phyloP scores from a whole-genome alignment of 2,113 vertebrate species.

The Misgurnus anguillicaudatus region DNA sequence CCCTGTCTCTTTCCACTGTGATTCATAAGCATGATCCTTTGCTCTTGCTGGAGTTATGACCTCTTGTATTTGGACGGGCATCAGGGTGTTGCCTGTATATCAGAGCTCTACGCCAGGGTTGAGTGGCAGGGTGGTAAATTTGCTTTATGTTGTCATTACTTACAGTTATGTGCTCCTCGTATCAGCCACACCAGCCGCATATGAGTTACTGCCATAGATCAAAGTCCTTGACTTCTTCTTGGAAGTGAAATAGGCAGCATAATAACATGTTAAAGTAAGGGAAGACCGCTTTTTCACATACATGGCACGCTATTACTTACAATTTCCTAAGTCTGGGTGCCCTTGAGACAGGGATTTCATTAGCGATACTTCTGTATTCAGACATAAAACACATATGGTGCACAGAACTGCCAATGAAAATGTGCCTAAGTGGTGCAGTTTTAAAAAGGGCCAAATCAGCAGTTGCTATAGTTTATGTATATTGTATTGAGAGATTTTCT shows the following conservation, averaged over 20 bases:
- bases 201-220: slow-evolving; percentile 63
- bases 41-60: slow-evolving; percentile 67
- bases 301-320: slow-evolving; percentile 63
- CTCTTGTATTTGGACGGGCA: slow-evolving; percentile 51
- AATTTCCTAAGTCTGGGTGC: slow-evolving; percentile 46
- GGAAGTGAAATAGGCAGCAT: slow-evolving; percentile 42
- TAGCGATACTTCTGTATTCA: slow-evolving; percentile 25
- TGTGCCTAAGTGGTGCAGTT: slow-evolving; percentile 21
- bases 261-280: slow-evolving; percentile 58
- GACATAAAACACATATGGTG: slow-evolving; percentile 42
- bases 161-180: slow-evolving; percentile 51
- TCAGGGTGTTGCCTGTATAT: slow-evolving; percentile 48
- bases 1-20: slow-evolving; percentile 55
- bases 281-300: slow-evolving; percentile 42
- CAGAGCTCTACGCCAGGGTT: slow-evolving; percentile 35
- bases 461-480: background rate
- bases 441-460: slow-evolving; percentile 23
- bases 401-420: slow-evolving; percentile 29
- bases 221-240: slow-evolving; percentile 48
- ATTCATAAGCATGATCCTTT: slow-evolving; percentile 67
- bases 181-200: slow-evolving; percentile 46
- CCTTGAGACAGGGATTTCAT: slow-evolving; percentile 64
- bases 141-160: slow-evolving; percentile 76
- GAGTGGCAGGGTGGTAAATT: slow-evolving; percentile 67
- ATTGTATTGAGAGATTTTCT: background rate